Conservation (phyloP, 2,113 vertebrate genomes). For the Sterrhoptilus dennistouni region DNA sequence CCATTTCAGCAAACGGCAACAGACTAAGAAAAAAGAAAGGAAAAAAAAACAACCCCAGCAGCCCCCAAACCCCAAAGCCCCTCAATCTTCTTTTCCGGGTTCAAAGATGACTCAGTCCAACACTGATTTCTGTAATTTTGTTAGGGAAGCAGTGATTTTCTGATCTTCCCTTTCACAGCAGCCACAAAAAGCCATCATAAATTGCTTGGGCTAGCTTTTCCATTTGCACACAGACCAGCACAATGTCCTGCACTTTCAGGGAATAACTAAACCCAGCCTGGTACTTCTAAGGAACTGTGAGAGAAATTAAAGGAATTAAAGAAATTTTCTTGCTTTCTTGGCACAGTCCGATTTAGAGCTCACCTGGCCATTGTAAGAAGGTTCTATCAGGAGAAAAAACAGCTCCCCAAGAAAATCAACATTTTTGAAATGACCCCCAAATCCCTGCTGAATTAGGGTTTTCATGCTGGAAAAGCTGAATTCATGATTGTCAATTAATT, state of each 20-base stretch:
- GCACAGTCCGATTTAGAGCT: background rate
- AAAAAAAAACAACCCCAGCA: background rate
- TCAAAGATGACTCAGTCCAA: background rate
- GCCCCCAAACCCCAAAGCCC: fast-evolving
- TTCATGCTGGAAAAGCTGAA: background rate
- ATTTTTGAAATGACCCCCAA: background rate
- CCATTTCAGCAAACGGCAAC: background rate
- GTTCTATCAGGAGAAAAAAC: background rate
- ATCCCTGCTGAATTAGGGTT: background rate
- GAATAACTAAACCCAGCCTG: background rate
- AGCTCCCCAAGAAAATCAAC: background rate
- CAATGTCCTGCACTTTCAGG: background rate
- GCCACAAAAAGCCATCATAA: background rate
- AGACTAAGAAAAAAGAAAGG: background rate
- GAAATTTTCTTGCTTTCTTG: background rate
- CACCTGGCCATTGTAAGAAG: background rate
- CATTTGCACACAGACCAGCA: background rate
- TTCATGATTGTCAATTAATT: background rate
- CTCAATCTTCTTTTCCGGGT: background rate
- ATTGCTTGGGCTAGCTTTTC: background rate
- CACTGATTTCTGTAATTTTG: background rate
- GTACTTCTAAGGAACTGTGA: background rate
- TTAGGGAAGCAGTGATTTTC: background rate
- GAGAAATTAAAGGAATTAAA: background rate
- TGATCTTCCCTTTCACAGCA: background rate